Conservation (phyloP, 2,888 invertebrate genomes). For the Masnerella sp. region DNA sequence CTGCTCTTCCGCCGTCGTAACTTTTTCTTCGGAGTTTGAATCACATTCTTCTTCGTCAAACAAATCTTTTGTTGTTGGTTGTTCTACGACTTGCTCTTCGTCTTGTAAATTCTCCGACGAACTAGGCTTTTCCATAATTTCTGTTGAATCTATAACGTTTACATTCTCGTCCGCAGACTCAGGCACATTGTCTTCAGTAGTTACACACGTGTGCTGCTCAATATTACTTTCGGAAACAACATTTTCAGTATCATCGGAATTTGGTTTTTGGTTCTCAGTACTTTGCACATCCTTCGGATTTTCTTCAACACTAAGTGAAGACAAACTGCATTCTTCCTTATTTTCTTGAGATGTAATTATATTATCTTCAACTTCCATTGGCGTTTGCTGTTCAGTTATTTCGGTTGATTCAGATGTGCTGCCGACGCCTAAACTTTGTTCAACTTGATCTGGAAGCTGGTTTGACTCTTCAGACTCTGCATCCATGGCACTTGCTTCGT, state of each 20-base stretch:
- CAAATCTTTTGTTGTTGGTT: conserved; percentile 55
- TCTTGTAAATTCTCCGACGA: conserved; percentile 47
- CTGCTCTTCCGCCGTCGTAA: conserved; percentile 1
- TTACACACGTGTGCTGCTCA: conserved; percentile 19
- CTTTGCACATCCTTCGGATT: conserved; percentile 14
- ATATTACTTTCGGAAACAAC: conserved; percentile 34
- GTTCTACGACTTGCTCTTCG: neutral
- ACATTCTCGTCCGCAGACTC: conserved; percentile 20
- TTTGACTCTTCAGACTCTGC: neutral
- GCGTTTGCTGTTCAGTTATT: neutral
- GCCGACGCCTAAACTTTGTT: conserved; percentile 26
- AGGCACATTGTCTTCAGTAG: conserved; percentile 24
- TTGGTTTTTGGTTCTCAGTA: neutral
- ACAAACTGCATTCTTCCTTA: neutral
- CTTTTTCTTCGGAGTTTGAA: conserved; percentile 7
- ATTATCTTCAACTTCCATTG: conserved; percentile 4
- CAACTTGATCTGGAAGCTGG: neutral
- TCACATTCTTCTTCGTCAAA: conserved; percentile 31
- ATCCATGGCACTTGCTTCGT: conserved; percentile 39
- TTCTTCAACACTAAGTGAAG: conserved; percentile 16
- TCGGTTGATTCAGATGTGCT: conserved; percentile 45
- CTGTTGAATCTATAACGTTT: conserved; percentile 59
- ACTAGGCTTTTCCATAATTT: conserved; percentile 64
- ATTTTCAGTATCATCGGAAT: conserved; percentile 19
- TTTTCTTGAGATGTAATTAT: conserved; percentile 27